Percentiles rank a stretch among this genome's conserved stretches.
phyloP scores from a whole-genome alignment of 2,888 invertebrate species.

The Monoplex corrugatus region DNA sequence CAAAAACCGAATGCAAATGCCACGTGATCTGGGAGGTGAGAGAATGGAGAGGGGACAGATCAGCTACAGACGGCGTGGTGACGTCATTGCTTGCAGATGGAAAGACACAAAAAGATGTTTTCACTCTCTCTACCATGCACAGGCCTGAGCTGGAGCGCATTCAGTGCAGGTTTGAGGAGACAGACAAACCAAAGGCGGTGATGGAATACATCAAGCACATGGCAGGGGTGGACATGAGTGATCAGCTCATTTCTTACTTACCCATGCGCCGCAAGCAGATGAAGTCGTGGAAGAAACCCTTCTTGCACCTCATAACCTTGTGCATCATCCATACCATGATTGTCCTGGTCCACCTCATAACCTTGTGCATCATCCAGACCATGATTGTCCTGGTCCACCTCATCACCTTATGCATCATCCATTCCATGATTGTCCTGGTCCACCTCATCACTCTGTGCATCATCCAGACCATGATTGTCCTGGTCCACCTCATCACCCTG shows the following conservation, averaged over 20 bases:
- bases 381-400: too few relatives aligned
- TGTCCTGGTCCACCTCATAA: too few relatives aligned
- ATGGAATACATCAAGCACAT: constrained; percentile 45
- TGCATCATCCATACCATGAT: constrained; percentile 31
- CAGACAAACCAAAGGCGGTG: constrained; percentile 42
- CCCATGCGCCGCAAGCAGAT: constrained; percentile 47
- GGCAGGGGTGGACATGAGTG: constrained; percentile 47
- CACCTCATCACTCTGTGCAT: too few relatives aligned
- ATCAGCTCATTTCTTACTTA: constrained; percentile 42
- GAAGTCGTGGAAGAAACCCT: constrained; percentile 51
- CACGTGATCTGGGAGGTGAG: neutral
- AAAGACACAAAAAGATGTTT: constrained; percentile 49
- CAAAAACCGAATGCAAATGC: constrained; percentile 32
- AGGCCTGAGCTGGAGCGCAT: neutral
- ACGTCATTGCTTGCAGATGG: constrained; percentile 10
- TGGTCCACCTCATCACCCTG: too few relatives aligned
- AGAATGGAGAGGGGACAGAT: neutral
- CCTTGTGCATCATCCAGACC: too few relatives aligned
- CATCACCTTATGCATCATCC: too few relatives aligned
- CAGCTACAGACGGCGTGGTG: neutral
- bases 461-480: too few relatives aligned
- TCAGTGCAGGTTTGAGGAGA: constrained; percentile 24
- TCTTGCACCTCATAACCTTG: constrained; percentile 44
- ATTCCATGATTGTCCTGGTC: too few relatives aligned
- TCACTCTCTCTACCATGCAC: neutral